Conservation (phyloP, 37 sponge, comb jelly and placozoan genomes). For the Halisarca cf. caerulea region DNA sequence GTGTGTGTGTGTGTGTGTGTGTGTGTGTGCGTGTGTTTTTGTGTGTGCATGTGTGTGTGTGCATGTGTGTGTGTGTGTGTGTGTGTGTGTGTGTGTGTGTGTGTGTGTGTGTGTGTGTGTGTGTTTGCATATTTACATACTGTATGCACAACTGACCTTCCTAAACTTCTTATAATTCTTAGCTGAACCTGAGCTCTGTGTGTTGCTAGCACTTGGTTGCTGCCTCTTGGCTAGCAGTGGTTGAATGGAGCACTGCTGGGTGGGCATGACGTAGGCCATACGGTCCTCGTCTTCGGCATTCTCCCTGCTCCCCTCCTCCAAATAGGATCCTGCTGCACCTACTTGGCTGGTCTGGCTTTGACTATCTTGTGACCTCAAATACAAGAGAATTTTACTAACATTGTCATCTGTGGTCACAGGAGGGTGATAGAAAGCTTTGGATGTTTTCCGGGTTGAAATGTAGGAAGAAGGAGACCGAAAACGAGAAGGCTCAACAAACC, state of each 20-base stretch:
- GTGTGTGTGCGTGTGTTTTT: too few relatives aligned
- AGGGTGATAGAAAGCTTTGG: slow-evolving; percentile 17
- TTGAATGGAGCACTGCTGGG: background rate
- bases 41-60: too few relatives aligned
- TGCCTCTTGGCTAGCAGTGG: background rate
- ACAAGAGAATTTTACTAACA: background rate
- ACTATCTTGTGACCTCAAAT: background rate
- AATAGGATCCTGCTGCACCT: too few relatives aligned
- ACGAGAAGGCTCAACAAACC: background rate
- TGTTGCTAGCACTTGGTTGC: background rate
- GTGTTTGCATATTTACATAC: too few relatives aligned
- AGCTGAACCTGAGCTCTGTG: background rate
- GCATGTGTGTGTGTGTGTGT: too few relatives aligned
- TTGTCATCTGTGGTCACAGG: background rate
- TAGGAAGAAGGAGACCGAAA: background rate
- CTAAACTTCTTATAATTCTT: background rate
- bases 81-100: too few relatives aligned
- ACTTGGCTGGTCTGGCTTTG: too few relatives aligned
- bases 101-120: too few relatives aligned
- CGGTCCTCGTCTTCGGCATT: background rate
- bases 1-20: too few relatives aligned
- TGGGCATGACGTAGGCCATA: background rate
- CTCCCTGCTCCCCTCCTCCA: background rate
- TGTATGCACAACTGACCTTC: slow-evolving; percentile 10
- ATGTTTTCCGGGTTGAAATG: slow-evolving; percentile 11